Evolutionary conservation across 92 coral and sea anemone species (phyloP), one percentile per base, ranked within the genome.

Genomic region (Heteractis magnifica): DNA sequence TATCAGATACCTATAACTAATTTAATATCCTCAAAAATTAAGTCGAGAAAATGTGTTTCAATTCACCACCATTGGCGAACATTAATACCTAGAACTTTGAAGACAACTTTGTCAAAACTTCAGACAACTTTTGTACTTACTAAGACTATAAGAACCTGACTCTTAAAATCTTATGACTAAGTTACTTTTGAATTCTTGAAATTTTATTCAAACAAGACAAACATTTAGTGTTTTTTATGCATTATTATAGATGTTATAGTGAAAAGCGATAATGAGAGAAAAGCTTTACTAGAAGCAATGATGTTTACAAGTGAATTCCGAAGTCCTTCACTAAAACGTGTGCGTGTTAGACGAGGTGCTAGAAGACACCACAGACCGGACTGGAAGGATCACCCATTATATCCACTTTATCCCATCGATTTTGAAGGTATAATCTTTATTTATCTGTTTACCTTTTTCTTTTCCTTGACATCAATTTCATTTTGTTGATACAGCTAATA

Each of bases 351-450:
- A 26, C 44, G 73, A 68, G 49, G 73, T 23, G 73, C 49, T n/a
- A 68, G 11, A 68, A 68, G 49, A 68, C 44, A 26, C 10, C 44
- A 68, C 73, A 68, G 73, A 68, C 73, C 73, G 5, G 26, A 68
- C 73, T 68, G 73, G 73, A 68, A 68, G 11, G 73, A 68, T 9
- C 73, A 68, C 18, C 73, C 48, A 68, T 26, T 68, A 9, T 68
- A 68, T 11, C 73, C 73, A 8, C 73, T 68, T 26, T 68, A 68
- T 68, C 49, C 73, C 9, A 68, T 68, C 6, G 73, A 68, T 10
- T 68, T 68, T 68, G 73, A 68, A 68, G 73, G 73, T 68, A n/a
- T n/a, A 34, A 34, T 34, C 44, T 34, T 34, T 34, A 34, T 34
- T 34, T 0, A 34, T 34, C 44, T 34, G 1, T 34, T 34, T 34